Evolutionary conservation across 2,888 invertebrate species (phyloP).

Genomic region (Monoplex corrugatus): DNA sequence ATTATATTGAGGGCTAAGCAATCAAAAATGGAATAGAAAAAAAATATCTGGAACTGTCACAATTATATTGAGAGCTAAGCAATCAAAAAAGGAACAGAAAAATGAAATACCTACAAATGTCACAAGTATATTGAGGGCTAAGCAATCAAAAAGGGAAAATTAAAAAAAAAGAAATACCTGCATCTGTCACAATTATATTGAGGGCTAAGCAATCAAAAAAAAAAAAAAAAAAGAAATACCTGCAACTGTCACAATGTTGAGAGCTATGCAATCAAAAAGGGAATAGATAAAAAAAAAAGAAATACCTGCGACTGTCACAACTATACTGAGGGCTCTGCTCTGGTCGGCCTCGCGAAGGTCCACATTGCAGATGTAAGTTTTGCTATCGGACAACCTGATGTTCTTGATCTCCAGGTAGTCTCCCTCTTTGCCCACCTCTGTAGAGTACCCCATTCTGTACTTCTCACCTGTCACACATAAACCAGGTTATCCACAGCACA

Average conservation of each 20-base stretch:
- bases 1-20: not conserved
- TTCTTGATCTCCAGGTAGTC: slow-evolving; percentile 11
- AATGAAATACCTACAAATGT: too few relatives aligned
- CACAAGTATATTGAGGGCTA: too few relatives aligned
- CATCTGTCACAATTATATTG: not conserved
- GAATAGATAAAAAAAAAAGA: not conserved
- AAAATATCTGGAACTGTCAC: too few relatives aligned
- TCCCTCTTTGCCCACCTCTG: not conserved
- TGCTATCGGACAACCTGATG: not conserved
- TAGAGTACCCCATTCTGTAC: not conserved
- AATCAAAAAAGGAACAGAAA: too few relatives aligned
- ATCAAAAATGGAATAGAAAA: too few relatives aligned
- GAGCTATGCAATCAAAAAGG: not conserved
- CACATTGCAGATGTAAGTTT: not conserved
- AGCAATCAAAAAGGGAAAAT: too few relatives aligned
- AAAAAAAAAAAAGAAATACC: too few relatives aligned
- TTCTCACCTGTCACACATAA: not conserved
- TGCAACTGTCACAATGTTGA: not conserved
- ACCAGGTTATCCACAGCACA: too few relatives aligned
- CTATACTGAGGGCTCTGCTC: not conserved
- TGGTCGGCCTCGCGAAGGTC: not conserved
- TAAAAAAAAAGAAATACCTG: not conserved
- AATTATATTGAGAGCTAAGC: too few relatives aligned
- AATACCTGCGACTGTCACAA: slow-evolving; percentile 16
- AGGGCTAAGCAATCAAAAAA: too few relatives aligned